A percentile compares a stretch with the other conserved stretches of the same genome.
These are phyloP conservation scores for Girardinichthys multiradiatus DNA, from an alignment of 2,113 vertebrate genomes.

Conservation along the genomic window DNA sequence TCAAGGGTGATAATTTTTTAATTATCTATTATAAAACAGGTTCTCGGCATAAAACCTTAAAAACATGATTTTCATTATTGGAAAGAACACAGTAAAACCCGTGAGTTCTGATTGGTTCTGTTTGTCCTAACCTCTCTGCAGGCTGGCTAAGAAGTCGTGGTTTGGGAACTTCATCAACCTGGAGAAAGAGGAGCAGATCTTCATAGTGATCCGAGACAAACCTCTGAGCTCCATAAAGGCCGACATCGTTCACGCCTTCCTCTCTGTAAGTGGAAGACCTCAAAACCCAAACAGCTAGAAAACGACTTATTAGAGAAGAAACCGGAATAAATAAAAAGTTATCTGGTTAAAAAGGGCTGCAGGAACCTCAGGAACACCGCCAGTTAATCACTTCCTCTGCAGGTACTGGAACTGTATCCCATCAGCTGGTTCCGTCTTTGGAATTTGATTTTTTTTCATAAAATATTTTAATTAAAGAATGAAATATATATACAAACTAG, in stretches of 20 bases:
- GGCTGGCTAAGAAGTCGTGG: constrained; percentile 99
- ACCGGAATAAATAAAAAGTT: no score
- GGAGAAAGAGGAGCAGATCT: constrained; percentile 99
- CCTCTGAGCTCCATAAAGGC: constrained; percentile 98
- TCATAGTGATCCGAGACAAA: constrained; percentile 97
- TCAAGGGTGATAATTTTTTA: no score
- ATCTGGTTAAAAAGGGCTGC: no score
- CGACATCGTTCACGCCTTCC: constrained; percentile 97
- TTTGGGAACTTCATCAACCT: constrained; percentile 98
- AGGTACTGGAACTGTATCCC: no score
- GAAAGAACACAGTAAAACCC: no score
- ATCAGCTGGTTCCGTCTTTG: no score
- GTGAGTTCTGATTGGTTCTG: not conserved
- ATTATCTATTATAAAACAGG: no score
- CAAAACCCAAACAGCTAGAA: no score
- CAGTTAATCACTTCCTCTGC: no score
- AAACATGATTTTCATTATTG: no score
- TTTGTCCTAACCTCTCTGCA: constrained; percentile 52
- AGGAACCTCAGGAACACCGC: no score
- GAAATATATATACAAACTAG: not conserved
- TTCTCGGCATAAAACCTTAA: no score
- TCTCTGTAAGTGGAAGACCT: constrained; percentile 85
- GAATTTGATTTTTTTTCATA: not conserved
- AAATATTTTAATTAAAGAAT: not conserved
- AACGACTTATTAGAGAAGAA: not conserved